Conservation (phyloP, 2,797 vertebrate species). For the Cheirogaleus major region DNA sequence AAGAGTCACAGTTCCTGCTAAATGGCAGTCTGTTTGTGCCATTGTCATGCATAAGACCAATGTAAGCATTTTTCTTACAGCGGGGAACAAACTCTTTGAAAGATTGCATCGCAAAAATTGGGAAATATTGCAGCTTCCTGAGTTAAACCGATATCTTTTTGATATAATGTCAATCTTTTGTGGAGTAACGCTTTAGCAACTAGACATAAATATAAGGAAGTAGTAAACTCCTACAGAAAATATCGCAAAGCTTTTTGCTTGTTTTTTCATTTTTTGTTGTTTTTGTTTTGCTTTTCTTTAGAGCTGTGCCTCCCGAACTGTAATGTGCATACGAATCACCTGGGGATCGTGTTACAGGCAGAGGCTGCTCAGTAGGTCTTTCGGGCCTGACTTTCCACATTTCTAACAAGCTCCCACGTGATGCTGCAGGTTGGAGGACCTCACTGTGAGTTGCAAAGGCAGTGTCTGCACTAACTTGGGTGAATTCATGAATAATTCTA, state of each 20-base stretch:
- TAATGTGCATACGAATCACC: neutral
- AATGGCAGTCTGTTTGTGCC: neutral
- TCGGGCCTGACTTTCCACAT: neutral
- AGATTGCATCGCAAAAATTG: neutral
- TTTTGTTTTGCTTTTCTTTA: neutral
- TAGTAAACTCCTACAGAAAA: neutral
- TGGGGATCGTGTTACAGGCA: neutral
- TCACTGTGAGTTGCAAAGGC: neutral
- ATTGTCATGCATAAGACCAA: constrained; percentile 40
- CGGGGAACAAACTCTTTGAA: neutral
- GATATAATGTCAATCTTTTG: neutral
- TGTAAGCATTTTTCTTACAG: constrained; percentile 18
- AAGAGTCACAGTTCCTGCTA: neutral
- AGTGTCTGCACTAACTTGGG: neutral
- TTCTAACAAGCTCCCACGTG: neutral
- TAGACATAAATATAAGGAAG: neutral
- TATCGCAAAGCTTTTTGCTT: neutral
- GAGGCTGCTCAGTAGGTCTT: neutral
- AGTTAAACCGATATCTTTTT: constrained; percentile 30
- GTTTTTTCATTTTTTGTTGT: neutral
- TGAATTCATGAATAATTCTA: neutral
- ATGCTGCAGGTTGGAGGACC: neutral
- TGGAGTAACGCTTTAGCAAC: neutral
- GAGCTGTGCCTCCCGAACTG: neutral
- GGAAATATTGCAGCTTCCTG: neutral